Evolutionary conservation across 1,140 invertebrate genomes (phyloP), one percentile per base, ranked within the genome.

Genomic region (Neuroterus valhalla): DNA sequence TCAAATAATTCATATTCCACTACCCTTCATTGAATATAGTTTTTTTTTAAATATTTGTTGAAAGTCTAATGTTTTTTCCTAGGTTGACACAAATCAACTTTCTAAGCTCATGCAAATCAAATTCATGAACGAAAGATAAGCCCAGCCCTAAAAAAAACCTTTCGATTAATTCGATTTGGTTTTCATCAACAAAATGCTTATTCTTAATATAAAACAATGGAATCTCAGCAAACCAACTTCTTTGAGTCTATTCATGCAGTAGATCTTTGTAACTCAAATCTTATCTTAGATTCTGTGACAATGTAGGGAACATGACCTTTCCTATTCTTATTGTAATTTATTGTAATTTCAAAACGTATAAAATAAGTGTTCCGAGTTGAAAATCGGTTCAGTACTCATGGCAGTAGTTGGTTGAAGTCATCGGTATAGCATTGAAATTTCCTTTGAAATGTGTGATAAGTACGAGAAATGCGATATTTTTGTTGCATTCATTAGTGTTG

Each of bases 381-480:
- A 48, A 48, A 19, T 48, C 2, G 5, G 12, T 48, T 48, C 31
- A 38, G 6, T 38, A 38, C 10, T 38, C 31, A n/a, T n/a, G n/a
- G n/a, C n/a, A 38, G 31, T 48, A 48, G 46, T 48, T 19, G n/a
- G 2, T 48, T 19, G n/a, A 6, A 55, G 23, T 66, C 3, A 66
- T 42, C 15, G 14, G 66, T 42, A 12, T 1, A 15, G 10, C 8
- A 72, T 43, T 55, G 31, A 52, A 21, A 71, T 14, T 46, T 72
- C n/a, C 19, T 4, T 71, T 17, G n/a, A 42, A 11, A 66, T 42
- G 71, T 44, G 15, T 71, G 14, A 74, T 21, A 55, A 19, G 42
- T 75, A 62, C 17, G 45, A 48, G 14, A 74, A 17, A 55, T 15
- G 42, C 72, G 48, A 17, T 38, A 48, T 70, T 73, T 69, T 14